Percentiles rank a stretch among this genome's conserved stretches.
Evolutionary conservation across 1,140 invertebrate genomes (phyloP).

Genomic region (Galendromus occidentalis): DNA sequence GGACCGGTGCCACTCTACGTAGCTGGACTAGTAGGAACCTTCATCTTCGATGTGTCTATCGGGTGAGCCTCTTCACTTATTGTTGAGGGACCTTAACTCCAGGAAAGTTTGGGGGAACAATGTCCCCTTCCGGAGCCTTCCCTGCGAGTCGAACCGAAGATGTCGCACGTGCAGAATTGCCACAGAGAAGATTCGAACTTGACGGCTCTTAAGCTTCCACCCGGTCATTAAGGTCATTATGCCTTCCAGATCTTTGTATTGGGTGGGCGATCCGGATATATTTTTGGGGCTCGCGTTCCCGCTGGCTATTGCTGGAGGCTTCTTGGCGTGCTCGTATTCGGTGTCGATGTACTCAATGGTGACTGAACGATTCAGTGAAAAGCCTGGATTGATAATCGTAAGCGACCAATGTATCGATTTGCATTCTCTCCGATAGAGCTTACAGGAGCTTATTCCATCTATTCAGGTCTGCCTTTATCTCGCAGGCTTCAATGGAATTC

Average conservation of each 20-base stretch:
- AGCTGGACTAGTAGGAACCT: neutral
- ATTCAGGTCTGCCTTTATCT: neutral
- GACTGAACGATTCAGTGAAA: neutral
- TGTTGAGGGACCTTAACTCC: too few relatives aligned
- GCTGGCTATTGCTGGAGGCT: neutral
- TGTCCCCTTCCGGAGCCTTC: too few relatives aligned
- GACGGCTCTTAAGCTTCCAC: too few relatives aligned
- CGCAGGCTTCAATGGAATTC: slow-evolving; percentile 6
- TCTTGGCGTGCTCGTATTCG: neutral
- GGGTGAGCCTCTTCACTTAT: neutral
- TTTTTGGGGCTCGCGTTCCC: neutral
- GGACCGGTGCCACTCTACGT: neutral
- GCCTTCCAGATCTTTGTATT: neutral
- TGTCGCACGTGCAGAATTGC: too few relatives aligned
- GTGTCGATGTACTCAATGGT: neutral
- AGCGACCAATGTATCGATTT: neutral
- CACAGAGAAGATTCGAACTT: too few relatives aligned
- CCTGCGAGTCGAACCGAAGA: too few relatives aligned
- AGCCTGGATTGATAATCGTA: neutral
- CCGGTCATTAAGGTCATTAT: too few relatives aligned
- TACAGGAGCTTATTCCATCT: neutral
- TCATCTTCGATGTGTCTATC: neutral
- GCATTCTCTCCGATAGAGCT: neutral
- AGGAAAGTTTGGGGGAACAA: too few relatives aligned
- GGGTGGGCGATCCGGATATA: neutral